Conservation (phyloP, 2,113 vertebrate genomes). For the Terrapene triunguis region DNA sequence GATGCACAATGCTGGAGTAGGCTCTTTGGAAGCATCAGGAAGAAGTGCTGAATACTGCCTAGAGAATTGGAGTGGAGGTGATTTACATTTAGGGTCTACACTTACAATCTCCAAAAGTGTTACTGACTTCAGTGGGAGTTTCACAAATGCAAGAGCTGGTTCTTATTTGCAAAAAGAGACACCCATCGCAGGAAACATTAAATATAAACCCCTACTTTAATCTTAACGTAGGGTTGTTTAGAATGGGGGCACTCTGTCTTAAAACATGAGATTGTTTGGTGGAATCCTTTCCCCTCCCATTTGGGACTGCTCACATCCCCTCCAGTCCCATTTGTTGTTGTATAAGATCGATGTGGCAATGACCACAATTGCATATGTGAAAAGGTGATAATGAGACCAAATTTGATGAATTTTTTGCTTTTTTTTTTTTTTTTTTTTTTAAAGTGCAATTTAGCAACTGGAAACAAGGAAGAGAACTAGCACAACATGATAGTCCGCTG, state of each 20-base stretch:
- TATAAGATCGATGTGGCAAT: constrained; percentile 53
- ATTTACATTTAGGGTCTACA: not conserved
- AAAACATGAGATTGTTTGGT: not conserved
- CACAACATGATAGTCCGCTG: not conserved
- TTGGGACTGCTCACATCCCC: not conserved
- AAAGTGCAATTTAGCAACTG: constrained; percentile 15
- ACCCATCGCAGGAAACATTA: not conserved
- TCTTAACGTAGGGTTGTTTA: fast-evolving
- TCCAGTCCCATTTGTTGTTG: not conserved
- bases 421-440: constrained; percentile 31
- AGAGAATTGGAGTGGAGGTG: not conserved
- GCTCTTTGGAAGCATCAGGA: not conserved
- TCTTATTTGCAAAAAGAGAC: not conserved
- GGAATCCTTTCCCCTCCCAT: not conserved
- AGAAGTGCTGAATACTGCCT: not conserved
- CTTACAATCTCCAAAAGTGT: constrained; percentile 9
- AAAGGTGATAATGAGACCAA: constrained; percentile 17
- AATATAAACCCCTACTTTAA: not conserved
- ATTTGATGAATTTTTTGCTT: constrained; percentile 54
- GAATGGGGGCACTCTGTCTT: not conserved
- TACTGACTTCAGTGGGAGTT: not conserved
- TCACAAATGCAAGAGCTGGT: not conserved
- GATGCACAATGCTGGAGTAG: not conserved
- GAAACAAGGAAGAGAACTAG: constrained; percentile 26
- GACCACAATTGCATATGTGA: not conserved